phyloP scores from a whole-genome alignment of 37 sponge, comb jelly and placozoan species.

The Ephydatia muelleri region DNA sequence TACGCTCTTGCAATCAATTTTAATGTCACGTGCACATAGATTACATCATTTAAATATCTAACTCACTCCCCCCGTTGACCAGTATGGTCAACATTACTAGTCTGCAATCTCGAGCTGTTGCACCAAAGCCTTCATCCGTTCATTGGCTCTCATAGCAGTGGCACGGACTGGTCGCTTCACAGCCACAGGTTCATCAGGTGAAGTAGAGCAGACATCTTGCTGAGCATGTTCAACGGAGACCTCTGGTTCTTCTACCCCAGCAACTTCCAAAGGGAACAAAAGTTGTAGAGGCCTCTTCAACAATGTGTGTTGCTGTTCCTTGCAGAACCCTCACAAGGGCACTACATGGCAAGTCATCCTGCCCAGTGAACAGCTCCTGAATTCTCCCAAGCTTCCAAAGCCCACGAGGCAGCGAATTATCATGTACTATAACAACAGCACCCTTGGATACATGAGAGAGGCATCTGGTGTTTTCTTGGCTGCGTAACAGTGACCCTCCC shows the following conservation, averaged over 20 bases:
- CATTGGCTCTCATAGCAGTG: background rate
- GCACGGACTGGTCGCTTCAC: background rate
- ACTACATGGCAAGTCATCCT: constrained; percentile 15
- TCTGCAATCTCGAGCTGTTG: background rate
- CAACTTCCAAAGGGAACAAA: background rate
- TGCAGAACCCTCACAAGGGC: constrained; percentile 23
- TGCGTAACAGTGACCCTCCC: constrained; percentile 12
- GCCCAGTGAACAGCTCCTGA: background rate
- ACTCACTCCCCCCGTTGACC: no score
- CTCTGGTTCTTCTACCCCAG: no score
- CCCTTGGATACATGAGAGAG: background rate
- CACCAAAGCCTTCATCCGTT: background rate
- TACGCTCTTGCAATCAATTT: no score
- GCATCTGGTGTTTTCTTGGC: background rate
- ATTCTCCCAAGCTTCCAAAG: constrained; percentile 28
- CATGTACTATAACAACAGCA: constrained; percentile 26
- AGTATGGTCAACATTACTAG: no score
- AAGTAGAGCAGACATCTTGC: background rate
- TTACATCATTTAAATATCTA: no score
- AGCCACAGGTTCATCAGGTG: background rate
- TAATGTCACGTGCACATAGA: no score
- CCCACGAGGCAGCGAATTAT: constrained; percentile 5
- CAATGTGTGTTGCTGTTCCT: background rate
- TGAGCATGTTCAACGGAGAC: background rate
- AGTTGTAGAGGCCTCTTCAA: background rate